Base-by-base conservation (phyloP, 2,797 vertebrate genomes). In the Cryptoprocta ferox region DNA sequence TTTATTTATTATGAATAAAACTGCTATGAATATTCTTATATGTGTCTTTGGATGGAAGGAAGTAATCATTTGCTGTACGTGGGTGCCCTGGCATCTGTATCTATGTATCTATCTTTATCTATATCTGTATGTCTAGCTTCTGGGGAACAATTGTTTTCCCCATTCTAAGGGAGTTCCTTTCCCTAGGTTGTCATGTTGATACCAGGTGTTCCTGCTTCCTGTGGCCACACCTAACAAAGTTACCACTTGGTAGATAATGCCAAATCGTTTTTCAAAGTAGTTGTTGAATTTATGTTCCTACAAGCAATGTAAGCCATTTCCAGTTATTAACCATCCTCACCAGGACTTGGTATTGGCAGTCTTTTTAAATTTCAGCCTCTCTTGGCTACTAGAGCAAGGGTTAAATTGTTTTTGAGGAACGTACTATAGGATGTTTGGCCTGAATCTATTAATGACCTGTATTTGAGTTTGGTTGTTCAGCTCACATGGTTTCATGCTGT, bases 1-100 rank as follows among this genome's bases (percentile, higher is more conserved):
- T 94, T 95, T 82, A 68, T 80, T 80, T 91, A 59, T 56, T 85
- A 53, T 91, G 50, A 91, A 39, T 61, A 86, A 89, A 82, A 28
- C 4, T 42, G 37, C n/a, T 86, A 3, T 88, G 89, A 85, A 87
- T 16, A 88, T 91, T 81, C 73, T 92, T 42, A 19, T 53, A 53
- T 24, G 50, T 50, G 11, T 61, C 18, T 88, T 97, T 88, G 90
- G 76, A 63, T 95, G 30, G 65, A 96, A 92, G 15, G 59, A 88
- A 88, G 70, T 13, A 95, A 50, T 56, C 21, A 13, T 89, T 92
- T 92, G 16, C 42, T 35, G 18, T 35, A 56, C 15, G 18, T 78
- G 53, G 30, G n/a, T 91, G 10, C 89, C 32, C 61, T 73, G 19
- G 59, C 14, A 32, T 68, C 14, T 50, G 15, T 76, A 42, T 42